Conservation (phyloP, 2,113 vertebrate genomes). For the Limnothrissa miodon region DNA sequence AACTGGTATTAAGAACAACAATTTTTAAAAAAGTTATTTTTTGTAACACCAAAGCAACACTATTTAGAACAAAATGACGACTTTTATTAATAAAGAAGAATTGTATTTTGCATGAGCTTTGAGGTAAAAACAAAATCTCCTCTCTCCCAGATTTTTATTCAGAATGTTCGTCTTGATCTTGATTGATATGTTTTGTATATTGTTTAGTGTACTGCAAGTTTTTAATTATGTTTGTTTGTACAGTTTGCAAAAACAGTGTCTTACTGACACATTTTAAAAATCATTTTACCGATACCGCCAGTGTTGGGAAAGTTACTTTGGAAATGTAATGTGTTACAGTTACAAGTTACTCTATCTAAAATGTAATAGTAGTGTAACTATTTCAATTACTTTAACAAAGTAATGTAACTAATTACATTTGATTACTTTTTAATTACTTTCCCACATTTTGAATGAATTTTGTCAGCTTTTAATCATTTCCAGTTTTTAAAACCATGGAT, state of each 20-base stretch:
- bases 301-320: too few species aligned
- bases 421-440: too few species aligned
- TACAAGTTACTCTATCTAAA: too few species aligned
- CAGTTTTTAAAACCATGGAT: too few species aligned
- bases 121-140: background rate
- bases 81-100: background rate
- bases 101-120: background rate
- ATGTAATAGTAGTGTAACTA: too few species aligned
- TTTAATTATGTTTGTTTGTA: background rate
- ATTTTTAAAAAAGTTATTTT: background rate
- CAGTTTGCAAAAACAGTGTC: background rate
- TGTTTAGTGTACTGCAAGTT: background rate
- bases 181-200: background rate
- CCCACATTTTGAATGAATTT: too few species aligned
- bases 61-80: background rate
- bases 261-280: background rate
- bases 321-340: too few species aligned
- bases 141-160: background rate
- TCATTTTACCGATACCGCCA: too few species aligned
- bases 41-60: background rate
- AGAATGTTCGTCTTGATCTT: background rate
- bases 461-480: too few species aligned
- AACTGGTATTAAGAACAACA: background rate
- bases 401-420: too few species aligned
- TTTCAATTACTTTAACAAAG: too few species aligned